Base-by-base conservation (phyloP, 2,113 vertebrate genomes). In the Phyllostomus hastatus region DNA sequence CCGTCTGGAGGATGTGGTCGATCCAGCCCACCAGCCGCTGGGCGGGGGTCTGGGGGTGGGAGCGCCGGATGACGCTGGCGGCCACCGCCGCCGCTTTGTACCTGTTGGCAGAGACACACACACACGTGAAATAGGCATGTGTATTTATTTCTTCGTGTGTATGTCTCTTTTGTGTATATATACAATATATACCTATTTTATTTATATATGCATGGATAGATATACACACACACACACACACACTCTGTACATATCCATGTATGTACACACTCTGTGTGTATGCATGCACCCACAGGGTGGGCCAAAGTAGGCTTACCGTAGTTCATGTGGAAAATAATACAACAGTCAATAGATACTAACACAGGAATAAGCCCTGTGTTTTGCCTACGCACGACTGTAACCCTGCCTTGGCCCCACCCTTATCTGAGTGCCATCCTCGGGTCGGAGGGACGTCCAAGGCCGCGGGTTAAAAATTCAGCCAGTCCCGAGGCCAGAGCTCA, bases 1-100 rank as follows among this genome's bases (percentile, higher is more conserved):
- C 92, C 3, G 96, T 97, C 81, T 97, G 97, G 24, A 99, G 96
- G 84, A 98, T 96, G 88, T 99, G 98, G 48, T 99, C 83, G 22
- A 98, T 97, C 98, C 99, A 99, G 88, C 94, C 93, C 33, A 98
- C 90, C 87, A 99, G 95, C 43, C 97, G 50, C 79, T 98, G 98
- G 10, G 86, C 64, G 0, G 98, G 98, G 9, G 97, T 96, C 52
- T 98, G 92, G 0, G 98, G 98, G 15, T 98, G 98, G 7, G 98
- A 98, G 81, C 7, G 88, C 75, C 97, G 96, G 76, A 98, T 98
- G 79, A 81, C 86, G 28, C 98, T 98, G 9, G 98, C 96, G 0
- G 97, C 94, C 97, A 96, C 79, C 1, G 98, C 98, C 41, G 98
- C 96, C 12, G 97, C 92, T 94, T 98, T 98, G 95, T 98, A 99